Base-by-base conservation (phyloP, 2,888 invertebrate genomes). In the Microplitis deprimator region DNA sequence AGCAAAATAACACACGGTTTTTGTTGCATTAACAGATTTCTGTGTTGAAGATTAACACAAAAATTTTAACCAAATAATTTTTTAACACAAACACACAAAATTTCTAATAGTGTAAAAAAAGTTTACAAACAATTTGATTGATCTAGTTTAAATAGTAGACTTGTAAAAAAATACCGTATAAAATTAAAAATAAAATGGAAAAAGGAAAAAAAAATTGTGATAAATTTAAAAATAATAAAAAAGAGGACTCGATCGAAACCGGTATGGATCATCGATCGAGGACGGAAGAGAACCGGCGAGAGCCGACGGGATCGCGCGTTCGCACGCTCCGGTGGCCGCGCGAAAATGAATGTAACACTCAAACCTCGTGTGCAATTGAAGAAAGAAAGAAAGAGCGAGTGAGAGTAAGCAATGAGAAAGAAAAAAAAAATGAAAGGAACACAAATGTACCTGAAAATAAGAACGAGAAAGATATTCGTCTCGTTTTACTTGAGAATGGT, bases 301-400 rank as follows among this genome's bases (percentile, higher is more conserved):
- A 77, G 70, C 74, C 73, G 77, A 74, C 70, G 70, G 69, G 70
- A 77, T 77, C 77, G 65, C 73, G 70, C 65, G 77, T 74, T 77
- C 77, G 77, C 77, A 77, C 77, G 77, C 77, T 74, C 74, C 74
- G 77, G 77, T 77, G 77, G 77, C 70, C 77, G 77, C 73, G 77
- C 70, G 77, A 77, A 77, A 77, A 77, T 77, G 65, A 77, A 74
- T 77, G 77, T 77, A 71, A 77, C 73, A 77, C 69, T 77, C 77
- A 61, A 68, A 73, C 77, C 62, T 50, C 50, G 50, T 73, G 73
- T 67, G 77, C 73, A 38, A 73, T 77, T 73, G 64, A 41, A n/a
- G 41, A 38, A 29, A 64, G 68, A 69, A 61, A 68, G 17, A 60
- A 29, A 68, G 40, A 72, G 38, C 13, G 29, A 61, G 41, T 59